These are phyloP conservation scores for Pelmatolapia mariae DNA, from an alignment of 2,113 vertebrate genomes.

Conservation along the genomic window DNA sequence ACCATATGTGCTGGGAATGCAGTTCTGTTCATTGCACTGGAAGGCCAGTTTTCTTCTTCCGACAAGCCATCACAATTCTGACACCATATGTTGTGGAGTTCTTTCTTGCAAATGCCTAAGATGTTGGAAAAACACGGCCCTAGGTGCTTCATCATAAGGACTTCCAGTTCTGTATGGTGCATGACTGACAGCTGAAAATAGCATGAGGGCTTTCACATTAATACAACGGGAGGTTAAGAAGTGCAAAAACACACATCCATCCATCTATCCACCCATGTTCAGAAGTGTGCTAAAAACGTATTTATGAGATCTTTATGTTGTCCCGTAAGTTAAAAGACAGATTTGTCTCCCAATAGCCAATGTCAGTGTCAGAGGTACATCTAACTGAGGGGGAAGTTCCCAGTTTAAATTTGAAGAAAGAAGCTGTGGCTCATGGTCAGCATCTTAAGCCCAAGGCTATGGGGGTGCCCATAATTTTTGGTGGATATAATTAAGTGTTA, in stretches of 20 bases:
- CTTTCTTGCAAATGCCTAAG: background rate
- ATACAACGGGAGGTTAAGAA: background rate
- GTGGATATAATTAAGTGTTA: background rate
- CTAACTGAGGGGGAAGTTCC: background rate
- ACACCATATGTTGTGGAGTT: background rate
- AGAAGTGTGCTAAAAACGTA: background rate
- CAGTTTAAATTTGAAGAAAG: background rate
- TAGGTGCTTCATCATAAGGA: background rate
- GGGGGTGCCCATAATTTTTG: background rate
- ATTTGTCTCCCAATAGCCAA: background rate
- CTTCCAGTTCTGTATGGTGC: background rate
- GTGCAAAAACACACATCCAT: background rate
- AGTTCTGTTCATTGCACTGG: background rate
- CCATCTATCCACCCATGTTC: background rate
- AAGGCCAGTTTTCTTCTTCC: background rate
- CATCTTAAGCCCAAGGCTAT: background rate
- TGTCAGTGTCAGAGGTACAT: background rate
- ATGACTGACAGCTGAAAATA: background rate
- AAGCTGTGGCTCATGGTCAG: background rate
- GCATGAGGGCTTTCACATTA: background rate
- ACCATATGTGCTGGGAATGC: background rate
- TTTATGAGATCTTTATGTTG: background rate
- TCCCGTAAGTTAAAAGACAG: accelerated
- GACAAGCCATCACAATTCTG: background rate
- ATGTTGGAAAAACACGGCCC: background rate